A percentile compares a stretch with the other conserved stretches of the same genome.
These are phyloP conservation scores for Uropsilus gracilis DNA, from an alignment of 2,113 vertebrate species.

Conservation along the genomic window DNA sequence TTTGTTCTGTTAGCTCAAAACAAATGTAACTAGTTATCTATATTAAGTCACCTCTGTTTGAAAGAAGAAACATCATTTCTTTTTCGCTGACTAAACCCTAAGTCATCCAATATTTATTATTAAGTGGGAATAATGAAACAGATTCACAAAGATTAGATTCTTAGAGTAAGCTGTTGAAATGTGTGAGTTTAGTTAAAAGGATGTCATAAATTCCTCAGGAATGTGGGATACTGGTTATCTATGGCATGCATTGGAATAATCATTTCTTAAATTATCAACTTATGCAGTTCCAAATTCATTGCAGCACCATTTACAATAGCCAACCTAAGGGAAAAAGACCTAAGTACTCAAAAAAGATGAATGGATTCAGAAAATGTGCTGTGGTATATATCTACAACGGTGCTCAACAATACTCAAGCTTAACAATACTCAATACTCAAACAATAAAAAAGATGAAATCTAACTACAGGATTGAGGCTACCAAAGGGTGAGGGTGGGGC, in stretches of 20 bases:
- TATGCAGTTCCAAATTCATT: no score
- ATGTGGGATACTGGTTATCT: not conserved
- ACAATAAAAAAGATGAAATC: no score
- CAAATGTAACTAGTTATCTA: not conserved
- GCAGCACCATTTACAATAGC: no score
- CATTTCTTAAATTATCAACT: not conserved
- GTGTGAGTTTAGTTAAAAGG: not conserved
- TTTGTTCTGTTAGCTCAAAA: not conserved
- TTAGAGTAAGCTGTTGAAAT: not conserved
- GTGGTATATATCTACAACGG: no score
- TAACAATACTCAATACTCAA: no score
- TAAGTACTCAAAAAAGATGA: no score
- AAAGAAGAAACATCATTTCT: conserved; percentile 15
- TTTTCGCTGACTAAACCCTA: not conserved
- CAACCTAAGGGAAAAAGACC: no score
- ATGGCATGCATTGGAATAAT: not conserved
- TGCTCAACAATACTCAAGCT: no score
- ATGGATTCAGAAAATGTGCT: no score
- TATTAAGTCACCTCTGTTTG: not conserved
- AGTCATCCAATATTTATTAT: not conserved
- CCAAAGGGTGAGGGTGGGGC: no score
- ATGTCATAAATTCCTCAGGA: not conserved
- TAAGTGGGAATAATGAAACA: not conserved
- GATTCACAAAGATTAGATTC: not conserved
- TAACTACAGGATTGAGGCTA: no score